Evolutionary conservation across 1,140 invertebrate genomes (phyloP).

Genomic region (Hyles euphorbiae): DNA sequence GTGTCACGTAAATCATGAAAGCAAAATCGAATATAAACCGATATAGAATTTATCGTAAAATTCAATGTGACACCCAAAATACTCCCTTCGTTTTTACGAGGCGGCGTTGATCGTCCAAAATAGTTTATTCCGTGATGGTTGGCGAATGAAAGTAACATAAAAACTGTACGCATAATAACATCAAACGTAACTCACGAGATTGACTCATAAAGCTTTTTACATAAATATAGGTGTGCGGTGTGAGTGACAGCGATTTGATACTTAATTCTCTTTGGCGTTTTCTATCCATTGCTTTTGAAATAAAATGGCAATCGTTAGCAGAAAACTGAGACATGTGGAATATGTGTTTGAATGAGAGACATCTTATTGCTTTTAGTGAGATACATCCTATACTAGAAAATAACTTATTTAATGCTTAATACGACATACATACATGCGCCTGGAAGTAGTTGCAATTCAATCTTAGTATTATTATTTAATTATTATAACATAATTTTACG

Average conservation of each 20-base stretch:
- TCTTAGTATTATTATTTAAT: too few species aligned
- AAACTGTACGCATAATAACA: constrained; percentile 59
- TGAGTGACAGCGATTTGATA: constrained; percentile 16
- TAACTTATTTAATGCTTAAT: too few species aligned
- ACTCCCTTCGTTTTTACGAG: constrained; percentile 52
- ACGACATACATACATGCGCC: too few species aligned
- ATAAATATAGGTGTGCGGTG: constrained; percentile 32
- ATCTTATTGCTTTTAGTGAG: too few species aligned
- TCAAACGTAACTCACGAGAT: constrained; percentile 48
- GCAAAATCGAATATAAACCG: too few species aligned
- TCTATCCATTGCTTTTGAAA: not conserved
- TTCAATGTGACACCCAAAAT: constrained; percentile 49
- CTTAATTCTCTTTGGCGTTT: not conserved
- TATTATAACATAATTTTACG: too few species aligned
- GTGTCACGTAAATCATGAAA: too few species aligned
- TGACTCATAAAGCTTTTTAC: constrained; percentile 47
- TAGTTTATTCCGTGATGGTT: constrained; percentile 55
- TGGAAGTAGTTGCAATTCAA: too few species aligned
- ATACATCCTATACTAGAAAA: too few species aligned
- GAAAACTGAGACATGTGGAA: too few species aligned
- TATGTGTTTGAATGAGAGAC: too few species aligned
- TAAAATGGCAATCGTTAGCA: not conserved
- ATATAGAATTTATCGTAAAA: constrained; percentile 45
- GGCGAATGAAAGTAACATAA: constrained; percentile 49
- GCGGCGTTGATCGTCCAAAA: constrained; percentile 45